Conservation (phyloP, 2,797 vertebrate species). For the Benthosema pterotum region DNA sequence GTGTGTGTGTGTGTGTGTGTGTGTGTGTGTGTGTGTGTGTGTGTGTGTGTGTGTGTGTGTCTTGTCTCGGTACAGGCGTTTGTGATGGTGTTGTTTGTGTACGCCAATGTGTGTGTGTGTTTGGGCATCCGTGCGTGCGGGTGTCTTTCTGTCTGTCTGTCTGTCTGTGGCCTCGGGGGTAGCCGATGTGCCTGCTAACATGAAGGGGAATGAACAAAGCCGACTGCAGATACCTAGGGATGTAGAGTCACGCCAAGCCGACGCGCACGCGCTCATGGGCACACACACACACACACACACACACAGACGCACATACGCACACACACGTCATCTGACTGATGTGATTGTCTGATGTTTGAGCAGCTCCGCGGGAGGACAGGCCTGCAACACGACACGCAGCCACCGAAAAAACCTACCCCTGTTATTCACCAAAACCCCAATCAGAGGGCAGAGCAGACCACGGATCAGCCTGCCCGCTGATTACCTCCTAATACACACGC, state of each 20-base stretch:
- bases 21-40: not conserved
- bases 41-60: not conserved
- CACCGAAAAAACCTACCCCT: slow-evolving; percentile 43
- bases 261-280: slow-evolving; percentile 5
- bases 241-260: slow-evolving; percentile 7
- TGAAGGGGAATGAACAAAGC: slow-evolving; percentile 52
- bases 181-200: slow-evolving; percentile 64
- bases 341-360: slow-evolving; percentile 35
- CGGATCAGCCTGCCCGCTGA: slow-evolving; percentile 68
- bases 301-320: slow-evolving; percentile 9
- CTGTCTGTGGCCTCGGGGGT: slow-evolving; percentile 40
- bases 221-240: slow-evolving; percentile 59
- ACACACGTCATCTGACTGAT: not conserved
- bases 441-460: slow-evolving; percentile 70
- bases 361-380: slow-evolving; percentile 40
- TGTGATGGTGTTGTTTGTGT: not conserved
- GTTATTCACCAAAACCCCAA: slow-evolving; percentile 69
- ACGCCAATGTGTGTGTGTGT: too few relatives aligned
- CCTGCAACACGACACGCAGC: slow-evolving; percentile 58
- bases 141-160: too few relatives aligned
- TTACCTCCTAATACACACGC: slow-evolving; percentile 75
- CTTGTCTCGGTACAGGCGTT: not conserved
- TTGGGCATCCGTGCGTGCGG: not conserved
- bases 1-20: not conserved
- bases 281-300: slow-evolving; percentile 18